Conservation (phyloP, 2,113 vertebrate species). For the Emydura subglobosa region DNA sequence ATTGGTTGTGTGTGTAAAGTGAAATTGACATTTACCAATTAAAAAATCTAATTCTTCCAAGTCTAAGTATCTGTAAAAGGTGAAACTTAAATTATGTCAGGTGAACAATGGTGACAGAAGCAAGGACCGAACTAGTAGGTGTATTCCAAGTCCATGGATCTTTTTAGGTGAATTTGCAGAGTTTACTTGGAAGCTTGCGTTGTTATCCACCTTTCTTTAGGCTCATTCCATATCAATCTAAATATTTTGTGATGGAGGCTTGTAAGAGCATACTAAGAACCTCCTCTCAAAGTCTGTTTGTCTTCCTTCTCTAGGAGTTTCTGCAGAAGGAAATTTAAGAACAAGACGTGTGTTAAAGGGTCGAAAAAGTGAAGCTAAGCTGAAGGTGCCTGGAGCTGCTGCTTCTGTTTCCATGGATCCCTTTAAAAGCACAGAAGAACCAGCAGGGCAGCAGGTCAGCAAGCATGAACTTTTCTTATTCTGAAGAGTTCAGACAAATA, state of each 20-base stretch:
- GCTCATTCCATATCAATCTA: not conserved
- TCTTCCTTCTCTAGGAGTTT: constrained; percentile 72
- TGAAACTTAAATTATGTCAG: not conserved
- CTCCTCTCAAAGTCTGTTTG: not conserved
- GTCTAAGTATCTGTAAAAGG: not conserved
- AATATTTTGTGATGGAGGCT: not conserved
- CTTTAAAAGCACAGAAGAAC: constrained; percentile 47
- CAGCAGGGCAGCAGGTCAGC: constrained; percentile 71
- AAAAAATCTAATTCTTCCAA: not conserved
- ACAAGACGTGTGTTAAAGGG: constrained; percentile 53
- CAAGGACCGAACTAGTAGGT: not conserved
- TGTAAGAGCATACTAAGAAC: not conserved
- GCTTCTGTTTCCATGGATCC: constrained; percentile 64
- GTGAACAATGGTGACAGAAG: not conserved
- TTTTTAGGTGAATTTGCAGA: not conserved
- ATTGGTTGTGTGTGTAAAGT: not conserved
- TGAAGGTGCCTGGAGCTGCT: constrained; percentile 58
- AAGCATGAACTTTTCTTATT: constrained; percentile 1
- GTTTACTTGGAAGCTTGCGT: not conserved
- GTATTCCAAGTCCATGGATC: not conserved
- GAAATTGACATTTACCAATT: not conserved
- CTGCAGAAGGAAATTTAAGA: constrained; percentile 73
- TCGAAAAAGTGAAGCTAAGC: constrained; percentile 56
- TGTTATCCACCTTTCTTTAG: not conserved
- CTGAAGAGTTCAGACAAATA: not conserved